Evolutionary conservation across 2,113 vertebrate species (phyloP).

Genomic region (Hypocryptadius cinnamomeus): DNA sequence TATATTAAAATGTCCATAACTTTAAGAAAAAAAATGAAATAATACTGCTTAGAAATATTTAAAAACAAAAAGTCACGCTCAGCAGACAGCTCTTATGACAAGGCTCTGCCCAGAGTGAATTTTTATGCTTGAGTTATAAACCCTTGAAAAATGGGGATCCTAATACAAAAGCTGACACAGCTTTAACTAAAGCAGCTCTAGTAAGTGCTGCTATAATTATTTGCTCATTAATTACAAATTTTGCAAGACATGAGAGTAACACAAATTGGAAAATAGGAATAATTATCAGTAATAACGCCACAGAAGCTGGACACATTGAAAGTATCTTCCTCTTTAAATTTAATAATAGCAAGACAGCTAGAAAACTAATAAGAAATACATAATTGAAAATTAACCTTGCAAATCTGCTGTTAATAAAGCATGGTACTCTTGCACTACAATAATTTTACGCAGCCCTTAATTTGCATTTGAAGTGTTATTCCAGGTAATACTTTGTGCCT

Average conservation of each 20-base stretch:
- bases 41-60: neutral
- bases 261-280: constrained; percentile 72
- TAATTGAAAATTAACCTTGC: constrained; percentile 73
- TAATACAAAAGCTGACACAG: constrained; percentile 59
- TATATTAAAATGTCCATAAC: neutral
- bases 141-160: constrained; percentile 57
- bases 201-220: constrained; percentile 67
- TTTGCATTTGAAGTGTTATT: constrained; percentile 56
- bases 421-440: constrained; percentile 39
- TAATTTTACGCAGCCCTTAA: constrained; percentile 47
- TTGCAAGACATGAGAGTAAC: constrained; percentile 67
- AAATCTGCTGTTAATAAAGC: constrained; percentile 67
- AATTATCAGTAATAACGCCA: constrained; percentile 63
- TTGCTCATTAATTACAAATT: constrained; percentile 69
- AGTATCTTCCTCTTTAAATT: constrained; percentile 66
- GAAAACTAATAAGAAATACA: constrained; percentile 69
- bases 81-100: constrained; percentile 15
- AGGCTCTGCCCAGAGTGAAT: constrained; percentile 4
- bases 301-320: constrained; percentile 61
- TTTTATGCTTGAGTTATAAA: constrained; percentile 64
- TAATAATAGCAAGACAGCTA: constrained; percentile 66
- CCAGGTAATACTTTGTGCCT: constrained; percentile 45
- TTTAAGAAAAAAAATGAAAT: neutral
- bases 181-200: constrained; percentile 57
- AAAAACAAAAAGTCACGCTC: neutral